Evolutionary conservation across 2,888 invertebrate genomes (phyloP).

Genomic region (Seira ritae): DNA sequence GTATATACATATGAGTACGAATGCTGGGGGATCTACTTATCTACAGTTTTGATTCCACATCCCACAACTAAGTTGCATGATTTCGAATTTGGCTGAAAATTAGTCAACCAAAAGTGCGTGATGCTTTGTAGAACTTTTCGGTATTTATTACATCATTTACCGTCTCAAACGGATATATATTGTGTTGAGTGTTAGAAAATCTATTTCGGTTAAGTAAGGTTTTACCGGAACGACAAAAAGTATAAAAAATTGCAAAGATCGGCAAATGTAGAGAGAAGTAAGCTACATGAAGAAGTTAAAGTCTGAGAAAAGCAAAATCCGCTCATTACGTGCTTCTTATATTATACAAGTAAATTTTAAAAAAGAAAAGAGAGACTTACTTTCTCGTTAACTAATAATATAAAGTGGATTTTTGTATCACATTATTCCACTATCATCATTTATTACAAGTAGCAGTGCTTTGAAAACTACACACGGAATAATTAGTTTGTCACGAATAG

Average conservation of each 20-base stretch:
- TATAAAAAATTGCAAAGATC: slow-evolving; percentile 4
- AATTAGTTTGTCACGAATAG: slow-evolving; percentile 57
- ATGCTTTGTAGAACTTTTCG: slow-evolving; percentile 6
- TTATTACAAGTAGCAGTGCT: not conserved
- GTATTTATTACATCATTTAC: not conserved
- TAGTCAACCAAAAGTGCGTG: slow-evolving; percentile 32
- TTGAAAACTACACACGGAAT: slow-evolving; percentile 14
- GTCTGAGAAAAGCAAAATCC: not conserved
- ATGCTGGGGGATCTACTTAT: too few relatives aligned
- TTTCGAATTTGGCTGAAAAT: slow-evolving; percentile 32
- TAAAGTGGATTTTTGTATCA: slow-evolving; percentile 4
- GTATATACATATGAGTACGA: too few relatives aligned
- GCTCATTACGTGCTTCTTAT: not conserved
- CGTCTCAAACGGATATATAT: slow-evolving; percentile 3
- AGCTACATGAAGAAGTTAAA: not conserved
- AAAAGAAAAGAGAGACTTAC: not conserved
- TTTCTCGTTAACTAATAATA: slow-evolving; percentile 8
- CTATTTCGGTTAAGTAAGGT: slow-evolving; percentile 49
- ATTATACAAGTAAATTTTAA: not conserved
- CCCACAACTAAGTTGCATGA: not conserved
- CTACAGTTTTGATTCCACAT: too few relatives aligned
- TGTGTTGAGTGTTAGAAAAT: slow-evolving; percentile 30
- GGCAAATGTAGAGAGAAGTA: slow-evolving; percentile 18
- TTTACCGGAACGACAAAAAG: slow-evolving; percentile 34
- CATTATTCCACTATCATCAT: slow-evolving; percentile 10